Base-by-base conservation (phyloP, 2,797 vertebrate genomes). In the Sebastes flavidus region DNA sequence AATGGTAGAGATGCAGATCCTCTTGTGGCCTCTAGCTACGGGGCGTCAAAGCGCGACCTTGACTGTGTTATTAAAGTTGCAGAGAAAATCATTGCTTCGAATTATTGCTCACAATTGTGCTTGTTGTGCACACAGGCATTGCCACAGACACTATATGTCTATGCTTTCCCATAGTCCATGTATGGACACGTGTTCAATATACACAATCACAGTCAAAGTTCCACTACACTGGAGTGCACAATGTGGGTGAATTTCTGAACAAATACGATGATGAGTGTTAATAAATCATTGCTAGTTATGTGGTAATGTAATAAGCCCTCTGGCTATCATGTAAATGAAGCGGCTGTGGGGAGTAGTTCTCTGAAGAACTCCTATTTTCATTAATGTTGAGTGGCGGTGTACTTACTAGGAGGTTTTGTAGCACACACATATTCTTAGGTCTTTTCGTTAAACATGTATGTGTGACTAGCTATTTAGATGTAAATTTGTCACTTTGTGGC, bases 251-350 rank as follows among this genome's bases (percentile, higher is more conserved):
- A 54, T 73, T 36, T 65, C 65, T 68, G 42, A 61, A 60, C 22
- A 62, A 63, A 18, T 65, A 24, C 0, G 65, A 30, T 14, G 55
- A 66, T 72, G 25, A 36, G 22, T 36, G 56, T 69, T 72, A 81
- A 81, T 84, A 77, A 81, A 83, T 84, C 66, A 78, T 18, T 71
- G 14, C 55, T 65, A 20, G 65, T 75, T 72, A 65, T 14, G 72
- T 60, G 66, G 22, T 81, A 71, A 83, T 82, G 63, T 67, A 65
- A 74, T 80, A 61, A 67, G 27, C 58, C 72, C 52, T 74, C 65
- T 65, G 61, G 67, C 55, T 66, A 71, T 72, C 34, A 72, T 85
- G 46, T 58, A 74, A 74, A 84, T 84, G 42, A 71, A 74, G 58
- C 38, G 13, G 42, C 62, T 42, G 32, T 27, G 54, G 68, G 68